A percentile compares a stretch with the other conserved stretches of the same genome.
phyloP scores from a whole-genome alignment of 2,113 vertebrate genomes.

The Corynorhinus townsendii region DNA sequence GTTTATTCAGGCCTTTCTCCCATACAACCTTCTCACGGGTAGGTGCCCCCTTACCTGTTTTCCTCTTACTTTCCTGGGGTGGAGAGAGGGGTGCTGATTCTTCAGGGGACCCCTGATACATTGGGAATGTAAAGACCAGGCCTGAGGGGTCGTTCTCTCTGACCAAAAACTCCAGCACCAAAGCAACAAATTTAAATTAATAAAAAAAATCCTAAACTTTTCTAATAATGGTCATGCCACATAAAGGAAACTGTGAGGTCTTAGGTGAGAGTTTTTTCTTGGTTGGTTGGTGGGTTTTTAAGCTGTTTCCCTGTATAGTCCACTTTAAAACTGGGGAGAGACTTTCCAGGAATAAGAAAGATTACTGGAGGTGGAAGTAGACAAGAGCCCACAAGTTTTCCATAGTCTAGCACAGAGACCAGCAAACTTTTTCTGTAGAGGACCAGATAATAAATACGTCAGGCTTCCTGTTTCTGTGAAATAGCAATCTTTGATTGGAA shows the following conservation, averaged over 20 bases:
- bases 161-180: too few relatives aligned
- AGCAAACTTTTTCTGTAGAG: not conserved
- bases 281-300: not conserved
- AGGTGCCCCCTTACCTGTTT: not conserved
- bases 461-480: not conserved
- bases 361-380: not conserved
- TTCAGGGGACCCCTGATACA: rapidly evolving
- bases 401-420: not conserved
- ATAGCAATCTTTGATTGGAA: not conserved
- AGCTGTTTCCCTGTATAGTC: not conserved
- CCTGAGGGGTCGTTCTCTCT: not conserved
- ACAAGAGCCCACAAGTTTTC: not conserved
- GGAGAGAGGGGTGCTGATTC: not conserved
- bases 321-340: not conserved
- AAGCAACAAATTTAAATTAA: not conserved
- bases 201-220: not conserved
- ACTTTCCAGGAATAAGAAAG: not conserved
- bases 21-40: not conserved
- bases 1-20: not conserved
- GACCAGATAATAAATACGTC: not conserved
- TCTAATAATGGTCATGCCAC: not conserved
- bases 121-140: not conserved
- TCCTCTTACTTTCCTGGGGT: not conserved
- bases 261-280: not conserved
- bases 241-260: not conserved